Percentiles rank a stretch among this genome's conserved stretches.
These are phyloP conservation scores for Macaca mulatta DNA, from an alignment of 2,113 vertebrate species.

Conservation along the genomic window DNA sequence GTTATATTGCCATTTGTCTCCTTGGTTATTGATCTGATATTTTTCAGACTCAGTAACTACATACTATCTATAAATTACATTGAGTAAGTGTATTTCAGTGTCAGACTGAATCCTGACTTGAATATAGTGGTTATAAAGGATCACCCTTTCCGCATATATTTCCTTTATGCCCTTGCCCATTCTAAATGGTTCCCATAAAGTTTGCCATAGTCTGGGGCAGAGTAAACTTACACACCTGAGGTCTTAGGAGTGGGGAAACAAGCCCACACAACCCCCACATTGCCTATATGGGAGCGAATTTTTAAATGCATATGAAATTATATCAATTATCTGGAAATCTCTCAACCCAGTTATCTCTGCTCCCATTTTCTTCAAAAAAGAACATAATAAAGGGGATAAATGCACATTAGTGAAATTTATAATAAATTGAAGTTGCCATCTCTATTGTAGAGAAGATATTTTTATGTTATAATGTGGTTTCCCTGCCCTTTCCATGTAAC, in stretches of 20 bases:
- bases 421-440: background rate
- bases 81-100: conserved; percentile 72
- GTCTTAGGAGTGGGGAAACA: background rate
- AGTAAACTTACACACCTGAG: conserved; percentile 28
- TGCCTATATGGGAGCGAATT: background rate
- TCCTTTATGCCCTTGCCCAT: conserved; percentile 75
- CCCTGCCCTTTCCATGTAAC: background rate
- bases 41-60: conserved; percentile 76
- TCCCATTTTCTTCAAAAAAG: background rate
- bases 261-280: background rate
- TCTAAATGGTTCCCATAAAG: conserved; percentile 72
- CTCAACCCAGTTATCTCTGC: background rate
- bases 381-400: background rate
- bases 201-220: background rate
- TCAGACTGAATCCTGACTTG: conserved; percentile 66
- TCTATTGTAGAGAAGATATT: background rate
- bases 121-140: conserved; percentile 76
- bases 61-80: conserved; percentile 80
- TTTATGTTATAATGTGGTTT: background rate
- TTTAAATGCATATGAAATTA: conserved; percentile 38
- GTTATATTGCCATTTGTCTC: conserved; percentile 77
- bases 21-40: conserved; percentile 78
- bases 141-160: conserved; percentile 72
- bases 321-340: conserved; percentile 12
- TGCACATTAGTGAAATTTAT: background rate